Evolutionary conservation across 1,140 invertebrate genomes (phyloP), one percentile per base, ranked within the genome.

Genomic region (Drosophila navojoa): DNA sequence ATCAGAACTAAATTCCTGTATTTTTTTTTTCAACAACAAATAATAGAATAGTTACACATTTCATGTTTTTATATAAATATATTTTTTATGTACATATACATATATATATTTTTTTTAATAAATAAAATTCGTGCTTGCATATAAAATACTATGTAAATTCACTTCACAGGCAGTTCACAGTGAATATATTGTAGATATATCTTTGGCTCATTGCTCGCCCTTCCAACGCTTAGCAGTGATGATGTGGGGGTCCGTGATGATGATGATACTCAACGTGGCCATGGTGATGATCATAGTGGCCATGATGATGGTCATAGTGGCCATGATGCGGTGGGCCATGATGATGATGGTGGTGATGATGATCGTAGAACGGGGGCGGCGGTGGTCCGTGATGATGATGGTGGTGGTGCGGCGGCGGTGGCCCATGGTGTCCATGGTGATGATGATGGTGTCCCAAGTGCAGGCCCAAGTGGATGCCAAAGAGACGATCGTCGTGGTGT

Each of bases 401-500:
- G 5, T 29, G 27, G 5, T 29, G 27, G 2, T 5, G 32, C 27
- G 19, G 32, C 55, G 40, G 67, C 7, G 63, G 58, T 15, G 59
- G 71, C 16, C 54, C 49, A 38, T 59, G 62, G 44, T 64, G 60
- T n/a, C 32, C 49, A 13, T 81, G 75, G 19, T 76, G 79, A 7
- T 74, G 62, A 27, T 63, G 60, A 32, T 77, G 66, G 5, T 73
- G 71, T 11, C 81, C 82, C 53, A 86, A 11, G 29, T 62, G 53
- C 55, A 86, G 22, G 3, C 82, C 82, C 6, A 86, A 25, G 4
- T 81, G 79, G 38, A 86, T 82, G 47, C 82, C 82, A n/a, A 87
- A 86, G 9, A 87, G 69, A 40, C 81, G 79, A 42, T 86, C 60
- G 15, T 85, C 53, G 70, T 75, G 59, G 22, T 68, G 70, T 78